phyloP scores from a whole-genome alignment of 2,797 vertebrate genomes.

The Acanthurus lineatus region DNA sequence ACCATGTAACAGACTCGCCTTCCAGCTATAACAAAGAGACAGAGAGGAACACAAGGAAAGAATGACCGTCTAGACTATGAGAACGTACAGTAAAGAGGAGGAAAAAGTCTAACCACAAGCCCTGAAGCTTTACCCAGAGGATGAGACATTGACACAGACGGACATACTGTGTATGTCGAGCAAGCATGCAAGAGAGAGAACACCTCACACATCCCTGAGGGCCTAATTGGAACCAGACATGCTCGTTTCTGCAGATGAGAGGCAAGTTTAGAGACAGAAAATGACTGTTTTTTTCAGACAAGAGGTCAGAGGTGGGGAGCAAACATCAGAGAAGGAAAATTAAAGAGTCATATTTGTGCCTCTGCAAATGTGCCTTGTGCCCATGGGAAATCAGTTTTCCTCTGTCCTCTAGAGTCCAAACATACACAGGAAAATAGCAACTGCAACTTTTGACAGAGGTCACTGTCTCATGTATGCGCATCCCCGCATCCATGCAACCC shows the following conservation, averaged over 20 bases:
- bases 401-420: neutral
- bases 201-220: conserved; percentile 57
- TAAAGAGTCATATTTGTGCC: neutral
- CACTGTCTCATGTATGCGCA: neutral
- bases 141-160: conserved; percentile 36
- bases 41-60: conserved; percentile 23
- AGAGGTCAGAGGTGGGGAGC: conserved; percentile 31
- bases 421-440: conserved; percentile 4
- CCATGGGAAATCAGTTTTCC: neutral
- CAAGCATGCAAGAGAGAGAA: conserved; percentile 26
- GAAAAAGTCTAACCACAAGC: conserved; percentile 6
- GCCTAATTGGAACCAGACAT: conserved; percentile 78
- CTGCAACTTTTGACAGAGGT: neutral
- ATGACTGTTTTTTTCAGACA: conserved; percentile 31
- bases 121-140: conserved; percentile 14
- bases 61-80: conserved; percentile 21
- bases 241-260: conserved; percentile 50
- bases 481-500: too few relatives aligned
- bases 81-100: conserved; percentile 8
- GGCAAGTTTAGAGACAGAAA: conserved; percentile 22
- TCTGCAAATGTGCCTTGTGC: neutral
- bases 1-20: conserved; percentile 17
- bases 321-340: conserved; percentile 17
- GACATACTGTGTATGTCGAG: conserved; percentile 21
- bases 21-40: conserved; percentile 2